Percentiles rank a stretch among this genome's conserved stretches.
Evolutionary conservation across 2,888 invertebrate genomes (phyloP).

Genomic region (Coelinius sp.): DNA sequence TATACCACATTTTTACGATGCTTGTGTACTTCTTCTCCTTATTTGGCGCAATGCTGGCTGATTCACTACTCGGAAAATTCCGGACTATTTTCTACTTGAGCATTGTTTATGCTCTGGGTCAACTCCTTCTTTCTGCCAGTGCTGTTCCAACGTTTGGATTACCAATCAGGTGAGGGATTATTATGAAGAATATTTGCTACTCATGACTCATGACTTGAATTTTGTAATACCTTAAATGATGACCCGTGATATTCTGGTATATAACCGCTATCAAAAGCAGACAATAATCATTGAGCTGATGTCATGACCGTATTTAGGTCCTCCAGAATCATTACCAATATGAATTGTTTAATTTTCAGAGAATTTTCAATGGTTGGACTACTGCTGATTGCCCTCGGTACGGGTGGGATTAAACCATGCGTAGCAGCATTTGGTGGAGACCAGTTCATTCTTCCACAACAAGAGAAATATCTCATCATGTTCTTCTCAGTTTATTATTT

Average conservation of each 20-base stretch:
- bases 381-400: constrained; percentile 85
- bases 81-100: constrained; percentile 92
- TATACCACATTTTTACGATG: constrained; percentile 92
- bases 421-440: constrained; percentile 91
- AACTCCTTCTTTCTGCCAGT: constrained; percentile 81
- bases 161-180: constrained; percentile 73
- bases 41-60: constrained; percentile 93
- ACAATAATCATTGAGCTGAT: too few species aligned
- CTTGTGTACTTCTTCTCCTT: constrained; percentile 91
- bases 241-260: too few species aligned
- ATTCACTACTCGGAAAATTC: constrained; percentile 93
- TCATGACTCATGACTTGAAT: too few species aligned
- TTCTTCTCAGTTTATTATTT: constrained; percentile 97
- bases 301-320: not conserved
- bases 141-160: constrained; percentile 77
- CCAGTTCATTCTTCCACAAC: constrained; percentile 86
- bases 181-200: constrained; percentile 36
- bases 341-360: constrained; percentile 66
- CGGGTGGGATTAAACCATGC: constrained; percentile 90
- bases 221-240: constrained; percentile 2
- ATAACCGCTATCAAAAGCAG: too few species aligned
- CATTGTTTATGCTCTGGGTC: constrained; percentile 88
- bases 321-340: not conserved
- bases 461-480: constrained; percentile 82
- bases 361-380: constrained; percentile 79